These are phyloP conservation scores for Mimumesa dahlbomi DNA, from an alignment of 2,888 invertebrate species.

Conservation along the genomic window DNA sequence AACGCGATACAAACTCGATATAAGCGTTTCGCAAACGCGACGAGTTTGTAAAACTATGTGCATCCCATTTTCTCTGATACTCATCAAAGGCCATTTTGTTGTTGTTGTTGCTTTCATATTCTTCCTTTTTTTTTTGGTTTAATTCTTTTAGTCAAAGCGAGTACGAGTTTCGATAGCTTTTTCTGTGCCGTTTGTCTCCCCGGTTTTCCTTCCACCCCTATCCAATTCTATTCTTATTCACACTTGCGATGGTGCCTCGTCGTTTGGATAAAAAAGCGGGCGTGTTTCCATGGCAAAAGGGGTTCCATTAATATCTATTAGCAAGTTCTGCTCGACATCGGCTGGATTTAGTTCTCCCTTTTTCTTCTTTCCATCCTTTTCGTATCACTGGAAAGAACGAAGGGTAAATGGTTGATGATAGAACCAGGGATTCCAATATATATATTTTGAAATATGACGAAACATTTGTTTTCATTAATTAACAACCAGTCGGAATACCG, in stretches of 20 bases:
- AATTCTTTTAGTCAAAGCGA: conserved; percentile 46
- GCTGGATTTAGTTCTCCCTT: conserved; percentile 45
- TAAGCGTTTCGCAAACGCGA: conserved; percentile 16
- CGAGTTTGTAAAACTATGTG: neutral
- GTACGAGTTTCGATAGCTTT: conserved; percentile 27
- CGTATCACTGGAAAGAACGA: neutral
- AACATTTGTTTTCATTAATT: conserved; percentile 68
- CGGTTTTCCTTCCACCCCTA: neutral
- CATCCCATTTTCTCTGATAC: neutral
- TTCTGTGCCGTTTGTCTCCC: conserved; percentile 8
- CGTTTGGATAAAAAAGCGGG: conserved; percentile 43
- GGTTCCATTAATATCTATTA: conserved; percentile 68
- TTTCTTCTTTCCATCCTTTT: conserved; percentile 7
- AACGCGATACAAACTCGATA: conserved; percentile 14
- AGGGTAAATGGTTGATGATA: conserved; percentile 11
- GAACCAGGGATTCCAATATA: conserved; percentile 36
- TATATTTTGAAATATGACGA: conserved; percentile 54
- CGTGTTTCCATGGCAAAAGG: conserved; percentile 48
- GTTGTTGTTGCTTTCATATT: too few species aligned
- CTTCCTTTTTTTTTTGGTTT: conserved; percentile 28
- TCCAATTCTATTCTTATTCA: conserved; percentile 23
- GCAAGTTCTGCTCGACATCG: conserved; percentile 53
- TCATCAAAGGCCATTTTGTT: conserved; percentile 41
- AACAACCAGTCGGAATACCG: too few species aligned
- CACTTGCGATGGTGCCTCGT: conserved; percentile 15